phyloP scores from a whole-genome alignment of 2,888 invertebrate species.

The Subacronicta megacephala region DNA sequence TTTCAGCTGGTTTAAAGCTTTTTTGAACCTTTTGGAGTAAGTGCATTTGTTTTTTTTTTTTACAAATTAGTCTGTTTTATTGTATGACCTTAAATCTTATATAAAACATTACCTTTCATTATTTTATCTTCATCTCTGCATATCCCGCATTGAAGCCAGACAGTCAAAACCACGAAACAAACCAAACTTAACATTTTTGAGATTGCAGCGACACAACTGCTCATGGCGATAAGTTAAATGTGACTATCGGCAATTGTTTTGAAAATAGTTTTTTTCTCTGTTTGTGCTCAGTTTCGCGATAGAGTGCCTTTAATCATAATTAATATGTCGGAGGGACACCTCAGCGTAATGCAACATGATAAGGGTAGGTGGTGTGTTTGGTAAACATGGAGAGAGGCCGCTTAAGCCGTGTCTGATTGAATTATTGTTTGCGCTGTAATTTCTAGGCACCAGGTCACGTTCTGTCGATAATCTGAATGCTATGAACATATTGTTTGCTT shows the following conservation, averaged over 20 bases:
- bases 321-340: conserved; percentile 55
- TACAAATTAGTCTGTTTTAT: neutral
- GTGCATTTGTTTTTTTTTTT: neutral
- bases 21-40: too few relatives aligned
- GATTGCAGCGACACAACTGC: conserved; percentile 64
- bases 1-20: neutral
- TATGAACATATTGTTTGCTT: conserved; percentile 2
- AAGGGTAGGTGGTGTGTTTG: conserved; percentile 71
- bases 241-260: conserved; percentile 61
- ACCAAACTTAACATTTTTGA: conserved; percentile 54
- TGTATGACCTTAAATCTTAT: neutral
- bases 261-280: conserved; percentile 47
- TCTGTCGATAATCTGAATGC: conserved; percentile 67
- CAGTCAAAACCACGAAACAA: conserved; percentile 55
- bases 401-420: conserved; percentile 86
- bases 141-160: conserved; percentile 55
- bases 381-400: conserved; percentile 79
- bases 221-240: conserved; percentile 47
- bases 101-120: conserved; percentile 73
- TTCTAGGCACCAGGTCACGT: conserved; percentile 76
- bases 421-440: conserved; percentile 83
- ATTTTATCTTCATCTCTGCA: conserved; percentile 85
- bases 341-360: conserved; percentile 64
- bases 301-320: conserved; percentile 43
- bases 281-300: conserved; percentile 24